Percentiles rank a stretch among this genome's conserved stretches.
These are phyloP conservation scores for Chrysaora quinquecirrha DNA, from an alignment of 30 jellyfish, hydroid and myxozoan species.

Conservation along the genomic window DNA sequence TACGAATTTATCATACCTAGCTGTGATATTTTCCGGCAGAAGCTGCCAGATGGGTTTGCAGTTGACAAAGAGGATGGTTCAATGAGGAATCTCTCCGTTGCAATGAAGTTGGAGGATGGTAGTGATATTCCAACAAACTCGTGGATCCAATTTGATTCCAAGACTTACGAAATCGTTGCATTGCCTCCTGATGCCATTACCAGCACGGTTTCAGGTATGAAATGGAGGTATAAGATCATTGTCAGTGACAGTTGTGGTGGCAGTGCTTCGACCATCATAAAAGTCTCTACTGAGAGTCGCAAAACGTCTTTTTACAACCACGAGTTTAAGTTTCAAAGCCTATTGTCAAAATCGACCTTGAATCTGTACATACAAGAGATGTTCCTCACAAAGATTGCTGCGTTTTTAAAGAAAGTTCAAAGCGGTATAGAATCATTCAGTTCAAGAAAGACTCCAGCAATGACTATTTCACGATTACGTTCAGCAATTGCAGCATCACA, in stretches of 20 bases:
- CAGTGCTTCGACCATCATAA: slow-evolving; percentile 43
- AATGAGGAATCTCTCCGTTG: slow-evolving; percentile 41
- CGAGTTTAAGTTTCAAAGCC: slow-evolving; percentile 54
- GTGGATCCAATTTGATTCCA: slow-evolving; percentile 78
- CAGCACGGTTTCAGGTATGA: neutral
- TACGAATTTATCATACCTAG: slow-evolving; percentile 57
- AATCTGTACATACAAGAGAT: slow-evolving; percentile 66
- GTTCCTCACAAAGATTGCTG: slow-evolving; percentile 51
- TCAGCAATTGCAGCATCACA: slow-evolving; percentile 52
- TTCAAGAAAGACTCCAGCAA: slow-evolving; percentile 8
- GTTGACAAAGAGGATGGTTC: slow-evolving; percentile 61
- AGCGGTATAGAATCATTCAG: slow-evolving; percentile 1
- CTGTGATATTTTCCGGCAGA: slow-evolving; percentile 75
- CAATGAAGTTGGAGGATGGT: slow-evolving; percentile 21
- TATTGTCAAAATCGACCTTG: slow-evolving; percentile 20
- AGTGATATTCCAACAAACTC: slow-evolving; percentile 34
- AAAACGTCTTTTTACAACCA: slow-evolving; percentile 35
- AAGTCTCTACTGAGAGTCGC: slow-evolving; percentile 26
- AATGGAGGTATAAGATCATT: slow-evolving; percentile 21
- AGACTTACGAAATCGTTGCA: slow-evolving; percentile 68
- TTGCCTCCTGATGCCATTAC: slow-evolving; percentile 61
- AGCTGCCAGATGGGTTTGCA: slow-evolving; percentile 64
- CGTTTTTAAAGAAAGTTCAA: slow-evolving; percentile 24
- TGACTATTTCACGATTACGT: slow-evolving; percentile 4
- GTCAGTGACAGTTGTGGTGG: slow-evolving; percentile 73